phyloP scores from a whole-genome alignment of 2,888 invertebrate species.

The Hedya salicella region DNA sequence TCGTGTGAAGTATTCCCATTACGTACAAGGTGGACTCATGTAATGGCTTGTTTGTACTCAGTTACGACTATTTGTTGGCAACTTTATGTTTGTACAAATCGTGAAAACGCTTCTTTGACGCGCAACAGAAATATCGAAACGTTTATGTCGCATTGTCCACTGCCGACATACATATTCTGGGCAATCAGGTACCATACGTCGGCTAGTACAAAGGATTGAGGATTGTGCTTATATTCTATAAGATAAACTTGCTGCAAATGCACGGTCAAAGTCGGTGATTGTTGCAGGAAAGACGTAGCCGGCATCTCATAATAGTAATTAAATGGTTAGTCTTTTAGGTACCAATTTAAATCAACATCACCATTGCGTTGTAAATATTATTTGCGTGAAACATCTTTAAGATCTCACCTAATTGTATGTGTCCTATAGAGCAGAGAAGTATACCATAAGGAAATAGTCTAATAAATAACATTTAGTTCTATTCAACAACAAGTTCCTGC shows the following conservation, averaged over 20 bases:
- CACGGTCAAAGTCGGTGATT: neutral
- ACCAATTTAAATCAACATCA: too few relatives aligned
- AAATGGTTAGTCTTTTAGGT: too few relatives aligned
- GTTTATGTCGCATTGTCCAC: slow-evolving; percentile 77
- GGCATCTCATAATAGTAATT: too few relatives aligned
- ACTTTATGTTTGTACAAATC: slow-evolving; percentile 61
- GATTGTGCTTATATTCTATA: slow-evolving; percentile 58
- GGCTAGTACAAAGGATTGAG: slow-evolving; percentile 60
- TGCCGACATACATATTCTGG: slow-evolving; percentile 49
- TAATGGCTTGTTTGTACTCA: slow-evolving; percentile 60
- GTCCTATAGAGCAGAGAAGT: too few relatives aligned
- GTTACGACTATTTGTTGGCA: slow-evolving; percentile 73
- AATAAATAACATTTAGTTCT: too few relatives aligned
- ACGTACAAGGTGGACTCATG: slow-evolving; percentile 50
- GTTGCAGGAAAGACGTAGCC: too few relatives aligned
- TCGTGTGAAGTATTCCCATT: slow-evolving; percentile 57
- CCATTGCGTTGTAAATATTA: too few relatives aligned
- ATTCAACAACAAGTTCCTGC: too few relatives aligned
- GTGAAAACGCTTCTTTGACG: slow-evolving; percentile 69
- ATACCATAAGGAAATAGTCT: too few relatives aligned
- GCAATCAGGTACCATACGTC: slow-evolving; percentile 53
- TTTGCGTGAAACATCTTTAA: too few relatives aligned
- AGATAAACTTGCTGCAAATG: slow-evolving; percentile 48
- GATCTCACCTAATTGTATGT: too few relatives aligned
- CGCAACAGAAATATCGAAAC: slow-evolving; percentile 64